Evolutionary conservation across 2,888 invertebrate species (phyloP).

Genomic region (Petrolisthes manimaculis): DNA sequence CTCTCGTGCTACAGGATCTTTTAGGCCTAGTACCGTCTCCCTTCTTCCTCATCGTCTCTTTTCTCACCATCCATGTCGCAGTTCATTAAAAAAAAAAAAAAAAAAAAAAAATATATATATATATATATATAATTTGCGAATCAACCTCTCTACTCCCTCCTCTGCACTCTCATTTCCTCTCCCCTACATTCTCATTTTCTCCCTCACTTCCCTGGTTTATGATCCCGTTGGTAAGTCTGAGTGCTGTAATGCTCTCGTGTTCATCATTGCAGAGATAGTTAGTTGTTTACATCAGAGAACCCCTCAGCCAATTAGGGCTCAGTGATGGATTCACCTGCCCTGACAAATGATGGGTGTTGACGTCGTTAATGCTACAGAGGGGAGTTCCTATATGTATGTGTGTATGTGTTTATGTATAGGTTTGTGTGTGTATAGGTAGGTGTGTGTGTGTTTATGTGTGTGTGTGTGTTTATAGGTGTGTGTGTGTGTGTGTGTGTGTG

Average conservation of each 20-base stretch:
- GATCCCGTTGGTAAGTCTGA: no score
- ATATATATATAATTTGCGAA: background rate
- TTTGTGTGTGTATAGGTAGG: slow-evolving; percentile 5
- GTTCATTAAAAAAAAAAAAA: no score
- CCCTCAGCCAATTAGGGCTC: background rate
- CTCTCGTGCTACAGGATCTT: no score
- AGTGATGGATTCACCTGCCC: background rate
- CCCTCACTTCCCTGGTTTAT: background rate
- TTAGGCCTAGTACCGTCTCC: no score
- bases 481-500: slow-evolving; percentile 27
- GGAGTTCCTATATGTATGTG: background rate
- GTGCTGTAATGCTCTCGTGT: background rate
- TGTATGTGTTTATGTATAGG: background rate
- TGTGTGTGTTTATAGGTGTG: background rate
- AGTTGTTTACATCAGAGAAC: slow-evolving; percentile 4
- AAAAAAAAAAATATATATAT: no score
- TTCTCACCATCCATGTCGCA: no score
- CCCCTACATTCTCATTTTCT: background rate
- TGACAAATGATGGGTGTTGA: background rate
- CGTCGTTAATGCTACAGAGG: background rate
- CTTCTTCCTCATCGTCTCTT: no score
- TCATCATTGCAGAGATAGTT: background rate
- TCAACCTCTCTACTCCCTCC: background rate
- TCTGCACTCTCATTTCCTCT: background rate
- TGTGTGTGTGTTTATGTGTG: slow-evolving; percentile 12